phyloP scores from a whole-genome alignment of 2,888 invertebrate genomes.

The Aromia moschata region DNA sequence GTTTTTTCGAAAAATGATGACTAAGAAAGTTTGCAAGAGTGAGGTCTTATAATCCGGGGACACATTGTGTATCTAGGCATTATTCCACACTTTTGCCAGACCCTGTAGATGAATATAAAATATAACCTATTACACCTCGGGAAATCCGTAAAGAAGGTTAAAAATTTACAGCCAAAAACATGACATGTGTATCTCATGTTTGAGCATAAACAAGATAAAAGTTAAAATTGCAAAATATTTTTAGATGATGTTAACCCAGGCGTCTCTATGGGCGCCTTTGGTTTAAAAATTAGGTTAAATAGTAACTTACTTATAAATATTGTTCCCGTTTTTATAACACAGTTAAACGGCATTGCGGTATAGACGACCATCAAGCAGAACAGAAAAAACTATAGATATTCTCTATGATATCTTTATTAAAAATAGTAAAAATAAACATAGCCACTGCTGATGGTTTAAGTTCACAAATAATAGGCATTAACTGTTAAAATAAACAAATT shows the following conservation, averaged over 20 bases:
- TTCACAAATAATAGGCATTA: no score
- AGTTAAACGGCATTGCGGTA: neutral
- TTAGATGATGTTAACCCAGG: slow-evolving; percentile 5
- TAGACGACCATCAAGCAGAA: neutral
- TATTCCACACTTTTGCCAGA: no score
- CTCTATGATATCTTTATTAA: neutral
- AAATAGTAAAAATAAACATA: neutral
- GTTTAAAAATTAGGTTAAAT: neutral
- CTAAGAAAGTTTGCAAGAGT: no score
- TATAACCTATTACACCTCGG: no score
- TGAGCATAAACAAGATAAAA: neutral
- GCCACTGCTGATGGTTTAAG: no score
- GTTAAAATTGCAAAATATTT: slow-evolving; percentile 3
- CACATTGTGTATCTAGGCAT: no score
- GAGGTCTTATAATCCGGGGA: no score
- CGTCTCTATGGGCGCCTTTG: neutral
- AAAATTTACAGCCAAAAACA: slow-evolving; percentile 4
- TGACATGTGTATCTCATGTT: neutral
- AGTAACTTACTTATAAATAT: slow-evolving; percentile 2
- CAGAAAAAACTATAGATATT: neutral
- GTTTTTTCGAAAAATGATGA: no score
- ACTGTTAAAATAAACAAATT: no score
- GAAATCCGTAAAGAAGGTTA: no score
- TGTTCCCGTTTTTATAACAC: no score
- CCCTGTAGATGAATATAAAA: no score